These are phyloP conservation scores for Leptinotarsa tumamoca DNA, from an alignment of 2,888 invertebrate species.

Conservation along the genomic window DNA sequence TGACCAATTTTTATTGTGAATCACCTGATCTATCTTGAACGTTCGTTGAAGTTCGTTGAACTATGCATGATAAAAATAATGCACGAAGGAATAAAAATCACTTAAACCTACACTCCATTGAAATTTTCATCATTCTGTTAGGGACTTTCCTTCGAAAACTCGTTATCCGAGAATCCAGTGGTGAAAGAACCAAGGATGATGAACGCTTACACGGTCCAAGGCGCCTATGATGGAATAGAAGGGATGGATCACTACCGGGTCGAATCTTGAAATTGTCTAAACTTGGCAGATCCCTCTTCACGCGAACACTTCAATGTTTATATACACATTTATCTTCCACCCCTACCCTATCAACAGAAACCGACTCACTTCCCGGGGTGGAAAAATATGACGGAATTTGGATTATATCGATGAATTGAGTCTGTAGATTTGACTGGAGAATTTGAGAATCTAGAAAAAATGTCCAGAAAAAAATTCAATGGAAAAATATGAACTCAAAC, in stretches of 20 bases:
- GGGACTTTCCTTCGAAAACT: background rate
- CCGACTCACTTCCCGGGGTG: background rate
- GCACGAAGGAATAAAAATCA: background rate
- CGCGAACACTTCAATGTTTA: constrained; percentile 19
- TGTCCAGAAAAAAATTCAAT: too few species aligned
- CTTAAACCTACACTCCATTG: background rate
- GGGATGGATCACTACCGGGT: constrained; percentile 15
- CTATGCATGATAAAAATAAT: background rate
- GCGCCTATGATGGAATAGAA: constrained; percentile 17
- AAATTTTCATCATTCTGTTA: constrained; percentile 1
- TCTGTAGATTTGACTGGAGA: too few species aligned
- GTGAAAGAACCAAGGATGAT: constrained; percentile 14
- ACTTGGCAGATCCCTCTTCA: constrained; percentile 10
- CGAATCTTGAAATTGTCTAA: constrained; percentile 18
- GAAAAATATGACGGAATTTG: background rate
- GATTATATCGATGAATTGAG: background rate
- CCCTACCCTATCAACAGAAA: constrained; percentile 8
- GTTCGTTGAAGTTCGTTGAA: background rate
- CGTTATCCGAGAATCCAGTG: background rate
- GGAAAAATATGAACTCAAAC: too few species aligned
- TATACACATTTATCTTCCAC: constrained; percentile 14
- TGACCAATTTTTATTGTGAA: too few species aligned
- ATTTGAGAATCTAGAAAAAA: too few species aligned
- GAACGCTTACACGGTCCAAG: constrained; percentile 16
- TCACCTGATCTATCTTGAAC: too few species aligned